phyloP scores from a whole-genome alignment of 1,140 invertebrate species.

The Plectus sambesii region DNA sequence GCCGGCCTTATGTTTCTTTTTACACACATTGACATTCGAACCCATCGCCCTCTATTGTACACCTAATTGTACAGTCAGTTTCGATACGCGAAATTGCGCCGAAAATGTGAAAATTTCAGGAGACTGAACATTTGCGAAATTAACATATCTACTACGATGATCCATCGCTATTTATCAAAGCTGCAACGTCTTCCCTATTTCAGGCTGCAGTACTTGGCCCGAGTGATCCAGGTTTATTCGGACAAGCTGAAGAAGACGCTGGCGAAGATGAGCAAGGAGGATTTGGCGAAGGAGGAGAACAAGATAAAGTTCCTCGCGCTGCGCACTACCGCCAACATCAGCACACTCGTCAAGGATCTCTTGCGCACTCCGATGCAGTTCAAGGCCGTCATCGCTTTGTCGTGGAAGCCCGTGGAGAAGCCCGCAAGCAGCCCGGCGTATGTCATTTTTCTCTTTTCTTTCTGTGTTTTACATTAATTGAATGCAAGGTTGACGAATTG shows the following conservation, averaged over 20 bases:
- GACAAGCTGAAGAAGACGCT: constrained; percentile 45
- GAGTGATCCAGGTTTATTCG: constrained; percentile 48
- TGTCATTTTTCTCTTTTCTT: background rate
- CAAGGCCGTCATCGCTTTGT: constrained; percentile 45
- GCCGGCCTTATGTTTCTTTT: too few species aligned
- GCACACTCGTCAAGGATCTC: constrained; percentile 48
- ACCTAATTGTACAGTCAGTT: too few species aligned
- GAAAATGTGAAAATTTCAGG: too few species aligned
- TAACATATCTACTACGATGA: too few species aligned
- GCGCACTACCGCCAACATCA: constrained; percentile 49
- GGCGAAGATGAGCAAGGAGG: background rate
- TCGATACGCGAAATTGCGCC: too few species aligned
- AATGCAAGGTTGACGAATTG: background rate
- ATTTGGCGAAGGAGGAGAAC: constrained; percentile 30
- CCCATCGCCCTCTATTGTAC: too few species aligned
- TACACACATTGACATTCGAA: too few species aligned
- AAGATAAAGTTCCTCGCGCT: constrained; percentile 47
- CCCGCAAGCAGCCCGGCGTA: background rate
- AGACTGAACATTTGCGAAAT: too few species aligned
- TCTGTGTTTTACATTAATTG: background rate
- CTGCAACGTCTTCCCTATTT: too few species aligned
- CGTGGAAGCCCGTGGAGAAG: constrained; percentile 43
- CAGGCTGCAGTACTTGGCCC: constrained; percentile 48
- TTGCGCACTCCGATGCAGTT: constrained; percentile 48
- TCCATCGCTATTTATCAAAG: too few species aligned